Percentiles rank a stretch among this genome's conserved stretches.
Conservation (phyloP, 2,113 vertebrate species). For the Rafetus swinhoei region DNA sequence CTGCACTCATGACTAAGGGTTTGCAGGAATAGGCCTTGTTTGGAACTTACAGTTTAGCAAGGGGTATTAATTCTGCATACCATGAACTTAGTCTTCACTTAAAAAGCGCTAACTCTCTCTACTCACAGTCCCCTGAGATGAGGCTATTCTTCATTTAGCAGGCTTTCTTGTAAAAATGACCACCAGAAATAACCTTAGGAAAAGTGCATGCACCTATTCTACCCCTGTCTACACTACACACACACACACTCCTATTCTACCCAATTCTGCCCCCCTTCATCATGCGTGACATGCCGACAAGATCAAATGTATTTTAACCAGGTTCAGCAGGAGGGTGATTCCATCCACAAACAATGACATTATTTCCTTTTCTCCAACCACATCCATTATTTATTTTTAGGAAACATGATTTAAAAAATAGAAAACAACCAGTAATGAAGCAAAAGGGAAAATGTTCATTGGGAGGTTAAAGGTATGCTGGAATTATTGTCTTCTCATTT, state of each 20-base stretch:
- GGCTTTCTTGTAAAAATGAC: neutral
- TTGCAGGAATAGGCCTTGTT: neutral
- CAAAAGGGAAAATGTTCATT: rapidly evolving
- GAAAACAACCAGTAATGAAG: neutral
- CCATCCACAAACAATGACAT: neutral
- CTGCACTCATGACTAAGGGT: neutral
- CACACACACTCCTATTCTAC: neutral
- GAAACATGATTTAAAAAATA: neutral
- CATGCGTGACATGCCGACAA: neutral
- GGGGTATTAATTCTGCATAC: neutral
- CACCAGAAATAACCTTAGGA: neutral
- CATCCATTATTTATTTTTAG: neutral
- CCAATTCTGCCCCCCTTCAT: neutral
- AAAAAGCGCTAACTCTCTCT: neutral
- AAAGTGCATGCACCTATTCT: no score
- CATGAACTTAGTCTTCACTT: neutral
- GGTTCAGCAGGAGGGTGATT: neutral
- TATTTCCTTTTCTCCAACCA: neutral
- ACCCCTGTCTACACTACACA: no score
- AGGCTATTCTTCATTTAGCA: neutral
- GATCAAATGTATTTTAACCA: rapidly evolving
- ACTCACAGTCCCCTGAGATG: neutral
- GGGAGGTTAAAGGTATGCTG: neutral
- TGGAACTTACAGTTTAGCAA: neutral
- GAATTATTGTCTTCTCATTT: neutral